A percentile compares a stretch with the other conserved stretches of the same genome.
phyloP scores from a whole-genome alignment of 2,113 vertebrate genomes.

The Amphiprion ocellaris region DNA sequence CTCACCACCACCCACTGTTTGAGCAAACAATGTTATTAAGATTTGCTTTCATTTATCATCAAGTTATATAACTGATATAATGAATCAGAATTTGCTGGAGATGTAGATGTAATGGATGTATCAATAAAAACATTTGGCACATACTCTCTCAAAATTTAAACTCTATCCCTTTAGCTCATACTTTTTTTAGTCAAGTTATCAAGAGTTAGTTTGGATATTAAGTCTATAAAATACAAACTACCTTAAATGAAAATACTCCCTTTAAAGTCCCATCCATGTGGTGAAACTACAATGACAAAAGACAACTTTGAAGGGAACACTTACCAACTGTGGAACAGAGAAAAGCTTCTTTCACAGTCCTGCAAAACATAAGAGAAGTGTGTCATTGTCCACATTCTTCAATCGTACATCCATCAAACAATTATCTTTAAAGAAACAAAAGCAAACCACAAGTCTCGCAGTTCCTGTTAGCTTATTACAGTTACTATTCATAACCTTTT shows the following conservation, averaged over 20 bases:
- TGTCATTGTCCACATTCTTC: slow-evolving; percentile 65
- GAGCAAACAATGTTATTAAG: not conserved
- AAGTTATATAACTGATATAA: not conserved
- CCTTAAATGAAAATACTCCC: slow-evolving; percentile 32
- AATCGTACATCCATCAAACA: slow-evolving; percentile 55
- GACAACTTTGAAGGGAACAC: slow-evolving; percentile 58
- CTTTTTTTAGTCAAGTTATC: slow-evolving; percentile 17
- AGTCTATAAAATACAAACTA: slow-evolving; percentile 38
- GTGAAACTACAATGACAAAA: slow-evolving; percentile 32
- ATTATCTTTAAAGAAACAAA: slow-evolving; percentile 48
- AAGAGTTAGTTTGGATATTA: slow-evolving; percentile 16
- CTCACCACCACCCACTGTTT: not conserved
- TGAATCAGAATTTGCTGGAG: not conserved
- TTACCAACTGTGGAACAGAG: slow-evolving; percentile 74
- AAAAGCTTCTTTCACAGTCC: slow-evolving; percentile 71
- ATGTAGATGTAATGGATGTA: slow-evolving; percentile 46
- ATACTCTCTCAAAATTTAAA: slow-evolving; percentile 42
- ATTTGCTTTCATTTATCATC: not conserved
- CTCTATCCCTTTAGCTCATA: not conserved
- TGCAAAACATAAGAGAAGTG: slow-evolving; percentile 75
- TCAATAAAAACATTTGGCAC: slow-evolving; percentile 50
- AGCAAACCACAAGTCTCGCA: slow-evolving; percentile 53
- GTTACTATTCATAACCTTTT: slow-evolving; percentile 67
- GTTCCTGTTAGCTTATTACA: slow-evolving; percentile 53
- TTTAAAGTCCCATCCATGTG: slow-evolving; percentile 17